Percentiles rank a stretch among this genome's conserved stretches.
These are phyloP conservation scores for Sebastes paucispinis DNA, from an alignment of 2,797 vertebrate species.

Conservation along the genomic window DNA sequence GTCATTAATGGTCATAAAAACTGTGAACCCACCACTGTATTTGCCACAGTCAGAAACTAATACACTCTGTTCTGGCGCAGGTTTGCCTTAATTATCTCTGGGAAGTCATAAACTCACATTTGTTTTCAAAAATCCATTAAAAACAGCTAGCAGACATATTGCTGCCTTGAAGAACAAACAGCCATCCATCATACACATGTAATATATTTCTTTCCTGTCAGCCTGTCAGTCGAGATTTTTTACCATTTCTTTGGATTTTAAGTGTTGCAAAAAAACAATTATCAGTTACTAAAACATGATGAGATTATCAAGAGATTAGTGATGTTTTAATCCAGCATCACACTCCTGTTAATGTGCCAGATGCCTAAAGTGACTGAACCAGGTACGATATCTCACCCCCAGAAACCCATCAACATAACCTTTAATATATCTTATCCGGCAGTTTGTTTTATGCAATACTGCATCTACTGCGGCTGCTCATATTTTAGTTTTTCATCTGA, in stretches of 20 bases:
- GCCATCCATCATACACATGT: slow-evolving; percentile 54
- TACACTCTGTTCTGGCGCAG: slow-evolving; percentile 28
- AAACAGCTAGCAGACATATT: slow-evolving; percentile 48
- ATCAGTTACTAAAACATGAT: slow-evolving; percentile 26
- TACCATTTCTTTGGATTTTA: slow-evolving; percentile 8
- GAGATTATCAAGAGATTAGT: slow-evolving; percentile 46
- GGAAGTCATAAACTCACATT: slow-evolving; percentile 56
- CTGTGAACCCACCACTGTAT: neutral
- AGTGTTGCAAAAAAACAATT: slow-evolving; percentile 30
- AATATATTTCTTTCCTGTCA: slow-evolving; percentile 42
- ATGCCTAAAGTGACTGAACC: neutral
- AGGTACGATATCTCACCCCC: neutral
- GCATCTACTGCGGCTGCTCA: neutral
- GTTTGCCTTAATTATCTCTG: slow-evolving; percentile 49
- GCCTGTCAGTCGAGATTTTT: neutral
- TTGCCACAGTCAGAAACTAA: slow-evolving; percentile 19
- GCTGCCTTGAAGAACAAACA: slow-evolving; percentile 13
- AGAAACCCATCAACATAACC: neutral
- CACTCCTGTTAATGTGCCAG: slow-evolving; percentile 18
- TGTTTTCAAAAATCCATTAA: slow-evolving; percentile 62
- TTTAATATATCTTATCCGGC: neutral
- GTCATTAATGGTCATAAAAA: slow-evolving; percentile 12
- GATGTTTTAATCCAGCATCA: slow-evolving; percentile 39
- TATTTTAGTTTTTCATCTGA: neutral
- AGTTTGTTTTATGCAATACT: neutral